Evolutionary conservation across 1,140 invertebrate genomes (phyloP), one percentile per base, ranked within the genome.

Genomic region (Drosophila sproati): DNA sequence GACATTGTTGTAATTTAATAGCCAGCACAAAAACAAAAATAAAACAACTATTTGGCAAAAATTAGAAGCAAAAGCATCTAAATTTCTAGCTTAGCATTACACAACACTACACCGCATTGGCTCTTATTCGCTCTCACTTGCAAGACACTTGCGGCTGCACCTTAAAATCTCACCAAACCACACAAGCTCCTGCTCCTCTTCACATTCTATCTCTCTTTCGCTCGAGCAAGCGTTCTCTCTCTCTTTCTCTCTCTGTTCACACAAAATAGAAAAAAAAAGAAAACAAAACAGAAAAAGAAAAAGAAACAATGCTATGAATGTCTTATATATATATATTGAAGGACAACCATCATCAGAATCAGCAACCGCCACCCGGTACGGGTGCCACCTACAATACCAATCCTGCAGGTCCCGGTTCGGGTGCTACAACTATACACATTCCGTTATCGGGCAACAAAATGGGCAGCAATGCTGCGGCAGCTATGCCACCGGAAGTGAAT

Each of bases 401-500:
- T 8, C 74, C 57, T 50, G 31, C 71, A 3, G 93, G 90, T 91
- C 89, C 34, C 12, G 34, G 55, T 66, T 41, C 80, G 29, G 86
- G 74, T 32, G 82, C 86, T 31, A 90, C 79, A 48, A 91, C 80
- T 43, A 92, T 91, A 60, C 82, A 89, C 92, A 94, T 91, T 88
- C 94, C 83, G 94, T 95, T 99, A 5, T 79, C 78, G 43, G 91
- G 86, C 29, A 75, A 60, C 57, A 82, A 71, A 20, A 67, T 56
- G 20, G 72, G 70, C 95, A 98, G 97, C 63, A 51, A 98, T 98
- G 78, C 64, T 10, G 70, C 94, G 96, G 37, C 96, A 96, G 10
- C 97, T 98, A 75, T 98, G 87, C 96, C 97, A 20, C 97, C 98
- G 92, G 98, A 98, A 93, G 96, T 99, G 20, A 97, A 98, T 89